Conservation (phyloP, 2,888 invertebrate species). For the Leucoma salicis region DNA sequence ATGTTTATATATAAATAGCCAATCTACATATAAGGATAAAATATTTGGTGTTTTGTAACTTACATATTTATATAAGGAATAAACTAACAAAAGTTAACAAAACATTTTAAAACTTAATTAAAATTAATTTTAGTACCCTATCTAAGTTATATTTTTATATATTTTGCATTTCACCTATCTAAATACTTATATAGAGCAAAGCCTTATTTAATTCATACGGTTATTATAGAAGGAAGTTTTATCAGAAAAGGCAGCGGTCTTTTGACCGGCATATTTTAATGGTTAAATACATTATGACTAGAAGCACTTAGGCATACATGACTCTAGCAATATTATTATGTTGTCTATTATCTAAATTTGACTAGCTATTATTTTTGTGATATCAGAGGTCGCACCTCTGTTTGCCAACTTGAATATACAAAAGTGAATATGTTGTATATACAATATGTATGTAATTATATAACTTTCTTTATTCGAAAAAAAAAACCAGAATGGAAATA, state of each 20-base stretch:
- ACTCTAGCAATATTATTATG: constrained; percentile 52
- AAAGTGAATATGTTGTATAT: constrained; percentile 6
- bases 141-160: constrained; percentile 31
- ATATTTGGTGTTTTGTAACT: constrained; percentile 56
- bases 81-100: constrained; percentile 7
- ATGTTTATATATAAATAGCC: constrained; percentile 35
- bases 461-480: no score
- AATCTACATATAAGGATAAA: constrained; percentile 36
- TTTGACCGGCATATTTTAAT: constrained; percentile 26
- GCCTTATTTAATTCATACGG: constrained; percentile 18
- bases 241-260: constrained; percentile 28
- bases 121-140: constrained; percentile 33
- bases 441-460: no score
- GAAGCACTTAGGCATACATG: constrained; percentile 38
- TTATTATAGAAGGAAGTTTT: constrained; percentile 6
- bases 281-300: constrained; percentile 25
- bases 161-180: constrained; percentile 39
- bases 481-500: no score
- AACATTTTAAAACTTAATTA: constrained; percentile 7
- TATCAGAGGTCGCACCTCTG: constrained; percentile 62
- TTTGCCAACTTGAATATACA: constrained; percentile 12
- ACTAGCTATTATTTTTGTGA: constrained; percentile 69
- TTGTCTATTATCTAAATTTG: constrained; percentile 66
- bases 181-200: constrained; percentile 31
- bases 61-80: constrained; percentile 48